Conservation (phyloP, 2,797 vertebrate species). For the Acanthornis magna region DNA sequence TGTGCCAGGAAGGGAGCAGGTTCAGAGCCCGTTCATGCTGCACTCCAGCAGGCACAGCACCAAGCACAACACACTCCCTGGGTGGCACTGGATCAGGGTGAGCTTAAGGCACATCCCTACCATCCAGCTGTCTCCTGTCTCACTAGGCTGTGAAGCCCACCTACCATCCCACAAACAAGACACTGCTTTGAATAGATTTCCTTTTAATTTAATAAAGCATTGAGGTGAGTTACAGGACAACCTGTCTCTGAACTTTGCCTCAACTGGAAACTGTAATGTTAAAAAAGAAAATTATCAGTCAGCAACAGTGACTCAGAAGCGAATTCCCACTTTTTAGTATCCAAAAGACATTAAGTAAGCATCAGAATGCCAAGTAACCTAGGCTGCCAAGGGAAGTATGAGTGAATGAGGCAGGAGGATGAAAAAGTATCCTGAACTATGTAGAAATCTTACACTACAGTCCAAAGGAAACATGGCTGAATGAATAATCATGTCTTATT, state of each 20-base stretch:
- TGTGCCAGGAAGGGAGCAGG: neutral
- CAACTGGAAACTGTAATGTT: neutral
- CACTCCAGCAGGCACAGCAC: neutral
- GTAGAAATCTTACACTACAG: neutral
- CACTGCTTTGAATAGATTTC: neutral
- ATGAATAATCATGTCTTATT: neutral
- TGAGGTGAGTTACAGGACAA: neutral
- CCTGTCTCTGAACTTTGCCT: neutral
- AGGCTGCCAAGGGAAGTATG: neutral
- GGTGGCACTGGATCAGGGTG: fast-evolving
- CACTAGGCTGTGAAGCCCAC: neutral
- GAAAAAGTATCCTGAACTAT: neutral
- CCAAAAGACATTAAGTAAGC: conserved; percentile 3
- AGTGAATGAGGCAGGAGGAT: conserved; percentile 1
- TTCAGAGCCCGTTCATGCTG: neutral
- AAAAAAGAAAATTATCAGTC: neutral
- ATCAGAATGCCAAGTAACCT: conserved; percentile 3
- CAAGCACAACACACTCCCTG: neutral
- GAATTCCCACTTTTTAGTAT: conserved; percentile 2
- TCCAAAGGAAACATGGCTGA: neutral
- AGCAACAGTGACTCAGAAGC: neutral
- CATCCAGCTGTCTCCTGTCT: neutral
- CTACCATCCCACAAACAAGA: neutral
- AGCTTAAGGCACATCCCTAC: neutral
- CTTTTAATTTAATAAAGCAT: neutral